Conservation (phyloP, 2,888 invertebrate species). For the Thyatira batis region DNA sequence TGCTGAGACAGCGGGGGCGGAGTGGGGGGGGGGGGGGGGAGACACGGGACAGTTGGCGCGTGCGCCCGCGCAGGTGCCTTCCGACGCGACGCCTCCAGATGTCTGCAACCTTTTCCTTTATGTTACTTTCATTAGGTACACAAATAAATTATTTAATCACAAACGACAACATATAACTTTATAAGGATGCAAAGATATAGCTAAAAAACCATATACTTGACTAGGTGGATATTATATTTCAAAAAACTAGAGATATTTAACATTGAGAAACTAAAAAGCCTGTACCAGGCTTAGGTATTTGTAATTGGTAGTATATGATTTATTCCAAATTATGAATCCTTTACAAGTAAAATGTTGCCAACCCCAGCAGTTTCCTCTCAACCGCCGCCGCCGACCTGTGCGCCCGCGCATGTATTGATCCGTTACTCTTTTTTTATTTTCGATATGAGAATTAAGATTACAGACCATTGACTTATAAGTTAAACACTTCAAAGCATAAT, state of each 20-base stretch:
- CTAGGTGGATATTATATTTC: no score
- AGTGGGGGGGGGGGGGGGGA: slow-evolving; percentile 30
- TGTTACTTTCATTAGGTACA: no score
- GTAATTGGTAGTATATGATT: no score
- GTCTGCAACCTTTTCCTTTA: slow-evolving; percentile 22
- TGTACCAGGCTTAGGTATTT: no score
- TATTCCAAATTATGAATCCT: no score
- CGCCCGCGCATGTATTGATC: slow-evolving; percentile 45
- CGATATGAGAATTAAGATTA: slow-evolving; percentile 47
- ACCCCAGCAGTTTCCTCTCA: slow-evolving; percentile 50
- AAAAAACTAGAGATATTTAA: not conserved
- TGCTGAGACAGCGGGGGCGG: slow-evolving; percentile 27
- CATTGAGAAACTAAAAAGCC: not conserved
- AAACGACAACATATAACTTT: no score
- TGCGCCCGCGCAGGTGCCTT: slow-evolving; percentile 74
- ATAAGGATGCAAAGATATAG: no score
- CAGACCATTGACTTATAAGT: slow-evolving; percentile 13
- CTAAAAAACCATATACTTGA: no score
- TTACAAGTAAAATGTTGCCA: slow-evolving; percentile 40
- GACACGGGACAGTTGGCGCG: slow-evolving; percentile 72
- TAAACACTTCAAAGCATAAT: not conserved
- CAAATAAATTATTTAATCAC: no score
- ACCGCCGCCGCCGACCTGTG: slow-evolving; percentile 33
- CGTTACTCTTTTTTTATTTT: slow-evolving; percentile 48
- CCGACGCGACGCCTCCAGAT: slow-evolving; percentile 40